Evolutionary conservation across 2,797 vertebrate genomes (phyloP).

Genomic region (Periophthalmus magnuspinnatus): DNA sequence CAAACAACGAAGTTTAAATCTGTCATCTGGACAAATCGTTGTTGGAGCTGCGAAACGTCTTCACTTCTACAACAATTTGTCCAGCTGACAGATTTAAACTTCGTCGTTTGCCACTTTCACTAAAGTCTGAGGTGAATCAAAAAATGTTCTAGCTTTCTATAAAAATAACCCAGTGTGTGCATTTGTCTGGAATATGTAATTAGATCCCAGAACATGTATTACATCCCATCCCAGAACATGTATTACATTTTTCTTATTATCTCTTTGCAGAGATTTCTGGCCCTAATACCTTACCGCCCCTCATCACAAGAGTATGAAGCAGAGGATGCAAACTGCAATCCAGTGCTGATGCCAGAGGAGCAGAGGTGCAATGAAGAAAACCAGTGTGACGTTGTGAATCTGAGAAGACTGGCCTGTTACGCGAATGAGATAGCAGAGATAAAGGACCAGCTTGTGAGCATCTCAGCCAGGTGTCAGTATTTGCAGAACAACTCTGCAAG

Average conservation of each 20-base stretch:
- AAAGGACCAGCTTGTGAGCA: constrained; percentile 69
- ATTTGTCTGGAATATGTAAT: background rate
- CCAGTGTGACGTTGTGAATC: constrained; percentile 53
- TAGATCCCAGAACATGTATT: background rate
- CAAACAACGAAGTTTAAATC: no score
- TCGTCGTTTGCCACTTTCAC: background rate
- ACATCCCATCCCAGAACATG: background rate
- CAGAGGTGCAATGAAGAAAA: constrained; percentile 50
- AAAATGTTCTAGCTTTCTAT: no score
- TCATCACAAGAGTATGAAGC: constrained; percentile 59
- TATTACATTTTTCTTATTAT: background rate
- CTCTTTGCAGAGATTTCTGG: constrained; percentile 80
- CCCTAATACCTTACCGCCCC: constrained; percentile 75
- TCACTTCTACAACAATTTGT: no score
- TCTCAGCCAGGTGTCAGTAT: constrained; percentile 69
- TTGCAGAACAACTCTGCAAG: constrained; percentile 59
- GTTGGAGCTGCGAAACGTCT: no score
- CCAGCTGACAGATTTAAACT: no score
- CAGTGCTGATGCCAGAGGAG: constrained; percentile 66
- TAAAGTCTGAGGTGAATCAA: background rate
- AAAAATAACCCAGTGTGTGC: no score
- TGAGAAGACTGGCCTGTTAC: constrained; percentile 65
- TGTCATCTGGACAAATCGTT: no score
- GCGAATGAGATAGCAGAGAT: constrained; percentile 72
- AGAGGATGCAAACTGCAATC: constrained; percentile 72